Base-by-base conservation (phyloP, 2,113 vertebrate genomes). In the Vimba vimba region DNA sequence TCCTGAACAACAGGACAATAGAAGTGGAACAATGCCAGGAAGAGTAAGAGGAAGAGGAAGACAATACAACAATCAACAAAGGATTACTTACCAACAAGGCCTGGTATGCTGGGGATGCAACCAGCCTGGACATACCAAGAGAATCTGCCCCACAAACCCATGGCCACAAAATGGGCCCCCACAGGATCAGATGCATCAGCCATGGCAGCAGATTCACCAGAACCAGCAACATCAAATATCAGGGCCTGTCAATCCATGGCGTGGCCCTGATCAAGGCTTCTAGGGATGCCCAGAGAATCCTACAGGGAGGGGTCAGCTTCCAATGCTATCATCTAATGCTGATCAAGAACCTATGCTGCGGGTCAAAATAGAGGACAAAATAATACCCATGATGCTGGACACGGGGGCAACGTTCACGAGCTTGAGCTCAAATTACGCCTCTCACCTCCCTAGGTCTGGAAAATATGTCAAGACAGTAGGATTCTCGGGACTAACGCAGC, bases 81-180 rank as follows among this genome's bases (percentile, higher is more conserved):
- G 45, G 2, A 47, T 11, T 23, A n/a, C 0, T 3, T 8, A n/a
- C 23, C 59, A 60, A 60, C 23, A 11, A 11, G 10, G 1, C n/a
- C n/a, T n/a, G n/a, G 4, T 60, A 0, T 60, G 23, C 3, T 60
- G 57, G 57, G 21, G 57, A n/a, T 60, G 57, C 2, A 60, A 60
- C 1, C 57, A 60, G 2, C 57, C 2, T 60, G 57, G 57, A 4
- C 57, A 60, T 3, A 1, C 0, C 8, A 60, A 1, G 3, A 60
- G 3, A 10, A 1, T 10, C 1, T 60, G 23, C 0, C 57, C 57
- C 2, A 0, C 4, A 0, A n/a, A 10, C 23, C 36, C 8, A 21
- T 71, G 69, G 69, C 8, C 0, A 2, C 17, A 73, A 6, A 1
- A 8, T 8, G 39, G 30, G 30, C 2, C 30, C 30, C 30, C 30